Conservation (phyloP, 2,113 vertebrate genomes). For the Microcebus jonahi region DNA sequence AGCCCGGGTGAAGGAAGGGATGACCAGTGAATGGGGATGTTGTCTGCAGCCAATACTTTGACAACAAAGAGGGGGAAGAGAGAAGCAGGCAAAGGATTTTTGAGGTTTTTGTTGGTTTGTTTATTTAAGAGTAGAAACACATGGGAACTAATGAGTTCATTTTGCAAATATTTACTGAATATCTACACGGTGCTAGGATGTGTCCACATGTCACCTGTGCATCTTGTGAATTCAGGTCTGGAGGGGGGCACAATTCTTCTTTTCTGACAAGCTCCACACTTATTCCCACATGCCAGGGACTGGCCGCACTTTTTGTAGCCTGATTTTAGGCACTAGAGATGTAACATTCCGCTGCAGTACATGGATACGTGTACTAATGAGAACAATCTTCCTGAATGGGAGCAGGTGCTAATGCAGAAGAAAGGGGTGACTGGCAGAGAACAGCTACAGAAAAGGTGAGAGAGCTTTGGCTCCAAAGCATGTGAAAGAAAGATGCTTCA, state of each 20-base stretch:
- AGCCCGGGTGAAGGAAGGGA: not conserved
- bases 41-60: not conserved
- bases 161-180: not conserved
- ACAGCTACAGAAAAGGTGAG: not conserved
- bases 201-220: not conserved
- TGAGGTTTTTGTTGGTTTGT: not conserved
- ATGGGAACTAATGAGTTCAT: not conserved
- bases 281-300: not conserved
- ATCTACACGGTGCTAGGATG: not conserved
- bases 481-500: not conserved
- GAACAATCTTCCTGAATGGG: not conserved
- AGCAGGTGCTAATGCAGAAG: not conserved
- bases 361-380: not conserved
- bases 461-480: not conserved
- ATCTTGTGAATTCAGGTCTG: not conserved
- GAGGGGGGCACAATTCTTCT: not conserved
- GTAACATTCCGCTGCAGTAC: too few species aligned
- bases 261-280: not conserved
- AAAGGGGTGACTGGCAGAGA: not conserved
- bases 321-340: not conserved
- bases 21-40: not conserved
- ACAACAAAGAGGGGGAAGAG: not conserved
- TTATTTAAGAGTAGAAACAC: not conserved
- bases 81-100: not conserved
- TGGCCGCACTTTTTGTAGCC: not conserved